Conservation (phyloP, 2,113 vertebrate genomes). For the Macrotus californicus region DNA sequence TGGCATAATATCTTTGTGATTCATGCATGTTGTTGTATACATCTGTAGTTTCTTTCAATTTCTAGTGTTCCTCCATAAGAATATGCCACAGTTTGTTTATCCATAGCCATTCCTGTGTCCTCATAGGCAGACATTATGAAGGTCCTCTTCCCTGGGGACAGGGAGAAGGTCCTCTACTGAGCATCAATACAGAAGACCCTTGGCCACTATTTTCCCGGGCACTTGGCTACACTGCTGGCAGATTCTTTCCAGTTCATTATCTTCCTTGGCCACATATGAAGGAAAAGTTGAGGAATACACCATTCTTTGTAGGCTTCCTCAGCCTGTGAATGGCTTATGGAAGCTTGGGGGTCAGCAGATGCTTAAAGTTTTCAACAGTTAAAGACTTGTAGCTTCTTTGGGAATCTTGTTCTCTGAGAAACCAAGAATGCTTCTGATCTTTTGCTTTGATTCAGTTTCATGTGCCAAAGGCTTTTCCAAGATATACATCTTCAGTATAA, state of each 20-base stretch:
- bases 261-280: neutral
- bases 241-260: neutral
- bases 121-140: neutral
- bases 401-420: neutral
- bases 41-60: neutral
- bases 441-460: neutral
- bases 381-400: neutral
- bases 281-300: neutral
- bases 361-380: slow-evolving; percentile 2
- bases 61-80: neutral
- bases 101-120: neutral
- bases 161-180: neutral
- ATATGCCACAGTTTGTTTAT: neutral
- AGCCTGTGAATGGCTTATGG: neutral
- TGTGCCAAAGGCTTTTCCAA: neutral
- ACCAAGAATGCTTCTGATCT: neutral
- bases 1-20: neutral
- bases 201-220: neutral
- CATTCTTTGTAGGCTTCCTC: neutral
- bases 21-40: neutral
- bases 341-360: neutral
- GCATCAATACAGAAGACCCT: neutral
- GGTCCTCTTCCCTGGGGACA: neutral
- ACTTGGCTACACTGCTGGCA: neutral
- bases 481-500: neutral